A percentile compares a stretch with the other conserved stretches of the same genome.
These are phyloP conservation scores for Brachymystax lenok DNA, from an alignment of 2,797 vertebrate genomes.

Conservation along the genomic window DNA sequence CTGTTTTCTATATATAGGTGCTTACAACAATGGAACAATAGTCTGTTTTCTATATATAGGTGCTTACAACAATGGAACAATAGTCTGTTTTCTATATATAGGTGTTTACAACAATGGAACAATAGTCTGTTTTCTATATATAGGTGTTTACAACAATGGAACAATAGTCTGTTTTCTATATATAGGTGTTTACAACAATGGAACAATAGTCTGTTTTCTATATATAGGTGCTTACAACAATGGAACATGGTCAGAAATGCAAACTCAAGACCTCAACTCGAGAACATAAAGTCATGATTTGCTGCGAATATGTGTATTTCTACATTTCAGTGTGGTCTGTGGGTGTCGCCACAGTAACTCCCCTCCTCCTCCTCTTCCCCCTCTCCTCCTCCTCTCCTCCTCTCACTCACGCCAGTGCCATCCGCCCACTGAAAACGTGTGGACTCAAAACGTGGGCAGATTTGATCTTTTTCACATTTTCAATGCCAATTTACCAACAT, in stretches of 20 bases:
- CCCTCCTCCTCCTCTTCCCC: conserved; percentile 29
- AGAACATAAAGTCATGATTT: conserved; percentile 35
- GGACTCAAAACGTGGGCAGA: conserved; percentile 54
- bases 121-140: too few species aligned
- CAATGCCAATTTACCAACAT: conserved; percentile 22
- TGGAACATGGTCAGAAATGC: neutral
- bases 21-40: too few species aligned
- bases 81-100: too few species aligned
- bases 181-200: too few species aligned
- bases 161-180: neutral
- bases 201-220: neutral
- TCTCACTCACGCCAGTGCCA: conserved; percentile 64
- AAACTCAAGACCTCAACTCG: neutral
- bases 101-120: too few species aligned
- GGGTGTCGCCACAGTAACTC: neutral
- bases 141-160: neutral
- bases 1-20: too few species aligned
- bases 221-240: neutral
- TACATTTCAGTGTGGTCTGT: neutral
- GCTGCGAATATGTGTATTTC: conserved; percentile 16
- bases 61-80: too few species aligned
- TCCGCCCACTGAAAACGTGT: conserved; percentile 72
- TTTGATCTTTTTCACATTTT: conserved; percentile 32
- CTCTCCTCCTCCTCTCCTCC: conserved; percentile 57
- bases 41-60: too few species aligned